Evolutionary conservation across 2,113 vertebrate genomes (phyloP), one percentile per base, ranked within the genome.

Genomic region (Phodopus roborovskii): DNA sequence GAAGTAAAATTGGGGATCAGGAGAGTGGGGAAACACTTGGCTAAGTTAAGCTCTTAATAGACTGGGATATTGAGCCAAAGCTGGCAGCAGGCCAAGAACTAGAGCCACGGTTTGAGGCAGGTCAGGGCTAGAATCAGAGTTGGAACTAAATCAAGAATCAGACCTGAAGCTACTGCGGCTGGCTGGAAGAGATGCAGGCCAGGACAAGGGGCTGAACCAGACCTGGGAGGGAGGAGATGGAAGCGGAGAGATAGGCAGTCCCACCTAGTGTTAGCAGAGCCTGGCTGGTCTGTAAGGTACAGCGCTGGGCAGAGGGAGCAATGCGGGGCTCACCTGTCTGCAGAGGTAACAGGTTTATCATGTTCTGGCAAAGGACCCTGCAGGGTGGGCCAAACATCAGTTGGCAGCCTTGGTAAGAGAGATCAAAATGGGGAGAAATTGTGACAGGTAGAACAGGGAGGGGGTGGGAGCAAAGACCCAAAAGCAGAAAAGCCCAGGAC

Each of bases 21-120:
- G 30, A 91, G 9, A 45, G 11, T 78, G 53, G 45, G 8, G 64
- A 95, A 81, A 24, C 30, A 48, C 16, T 66, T 90, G 62, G 3
- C 16, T 66, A 60, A 45, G 30, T 36, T 93, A 95, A 97, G 39
- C 60, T 42, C 53, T 24, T n/a, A 26, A 84, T 62, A 93, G 84
- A 60, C n/a, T 58, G 81, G 36, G 71, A 82, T 95, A 62, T 42
- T 88, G 85, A 96, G 30, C 64, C 93, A 92, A 92, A 75, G 70
- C 30, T 91, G 36, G 33, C 20, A 45, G 30, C 48, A 93, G 64
- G 50, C 45, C 86, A 90, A 77, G 12, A 74, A 56, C 36, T 84
- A 8, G 42, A 70, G 39, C n/a, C 83, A 66, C 30, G 77, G 20
- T 70, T 92, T 95, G 36, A 92, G 94, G 81, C 60, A 92, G 60